Evolutionary conservation across 2,888 invertebrate genomes (phyloP), one percentile per base, ranked within the genome.

Genomic region (Pristionchus fissidentatus): DNA sequence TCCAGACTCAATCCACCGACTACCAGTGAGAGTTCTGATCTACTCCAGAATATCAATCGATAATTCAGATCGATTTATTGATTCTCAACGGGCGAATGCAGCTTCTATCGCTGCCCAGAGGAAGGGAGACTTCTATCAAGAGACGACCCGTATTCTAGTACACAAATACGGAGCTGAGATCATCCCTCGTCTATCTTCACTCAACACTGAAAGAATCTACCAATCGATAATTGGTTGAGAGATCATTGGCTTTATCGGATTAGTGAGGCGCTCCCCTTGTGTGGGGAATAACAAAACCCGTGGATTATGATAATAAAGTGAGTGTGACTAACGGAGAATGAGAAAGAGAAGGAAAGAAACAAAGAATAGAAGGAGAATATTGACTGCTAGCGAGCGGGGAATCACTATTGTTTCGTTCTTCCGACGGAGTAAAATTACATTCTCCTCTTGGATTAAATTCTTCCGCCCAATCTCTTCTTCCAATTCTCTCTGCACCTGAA

Each of bases 301-400:
- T 62, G 62, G 62, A 62, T 62, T 62, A 62, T 62, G 62, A 62
- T 62, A 62, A 62, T 62, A 22, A 73, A n/a, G n/a, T 73, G 41
- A 41, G 26, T n/a, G 41, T 41, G n/a, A 41, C 73, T 43, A 43
- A 41, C 43, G n/a, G 73, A 73, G 43, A 26, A 73, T 73, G n/a
- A 73, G 73, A 73, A 41, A 73, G n/a, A 73, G 73, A 73, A 73
- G 19, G n/a, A 73, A 73, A 22, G 73, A 73, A 19, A 73, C 73
- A 32, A 73, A 73, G 43, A 73, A 43, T 43, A 73, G 41, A 26
- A 73, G 43, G n/a, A 73, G 73, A 41, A 73, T 41, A 73, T 73
- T 73, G 10, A 73, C 73, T 10, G 73, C 73, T 0, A 73, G 41
- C 10, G 73, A 73, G 22, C 73, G 73, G 41, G 73, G 73, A 43